Base-by-base conservation (phyloP, 1,140 invertebrate genomes). In the Bombus ignitus region DNA sequence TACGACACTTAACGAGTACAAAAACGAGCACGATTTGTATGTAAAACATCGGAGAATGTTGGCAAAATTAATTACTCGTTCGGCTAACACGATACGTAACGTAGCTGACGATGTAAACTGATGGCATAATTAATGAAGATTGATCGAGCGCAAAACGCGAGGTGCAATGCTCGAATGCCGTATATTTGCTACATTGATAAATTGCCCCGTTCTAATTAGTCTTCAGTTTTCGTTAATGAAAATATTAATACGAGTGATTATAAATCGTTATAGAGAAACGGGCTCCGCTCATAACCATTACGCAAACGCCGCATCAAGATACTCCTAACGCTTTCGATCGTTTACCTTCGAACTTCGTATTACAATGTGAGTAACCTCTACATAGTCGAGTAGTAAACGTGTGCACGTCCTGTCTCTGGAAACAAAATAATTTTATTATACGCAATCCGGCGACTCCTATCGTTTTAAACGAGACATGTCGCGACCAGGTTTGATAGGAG, bases 111-210 rank as follows among this genome's bases (percentile, higher is more conserved):
- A 72, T 72, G 76, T 70, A 84, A 84, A 79, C 75, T 79, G 75
- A 79, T 84, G 68, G 76, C 66, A 79, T 79, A 77, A 79, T 71
- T 84, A 84, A 84, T 53, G 83, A 84, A 84, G 83, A 84, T 84
- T 84, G 76, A 84, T 84, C 66, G 53, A 66, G 18, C 39, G 66
- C 68, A 39, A 79, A 59, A 53, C 42, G 65, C 70, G 37, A 65
- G 66, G 47, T 22, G 76, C 76, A 37, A 79, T 72, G 66, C 68
- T 79, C 35, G 76, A 84, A 79, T 62, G 25, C 53, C 53, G 39
- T 62, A 13, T 71, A 83, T 83, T 78, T 47, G 68, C 39, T 59
- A 79, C 83, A 72, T 79, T 71, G 83, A 84, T 84, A 72, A 79
- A 84, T 84, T 53, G 76, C 53, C 32, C 9, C 5, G 47, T 32